Evolutionary conservation across 2,113 vertebrate species (phyloP), one percentile per base, ranked within the genome.

Genomic region (Carassius gibelio): DNA sequence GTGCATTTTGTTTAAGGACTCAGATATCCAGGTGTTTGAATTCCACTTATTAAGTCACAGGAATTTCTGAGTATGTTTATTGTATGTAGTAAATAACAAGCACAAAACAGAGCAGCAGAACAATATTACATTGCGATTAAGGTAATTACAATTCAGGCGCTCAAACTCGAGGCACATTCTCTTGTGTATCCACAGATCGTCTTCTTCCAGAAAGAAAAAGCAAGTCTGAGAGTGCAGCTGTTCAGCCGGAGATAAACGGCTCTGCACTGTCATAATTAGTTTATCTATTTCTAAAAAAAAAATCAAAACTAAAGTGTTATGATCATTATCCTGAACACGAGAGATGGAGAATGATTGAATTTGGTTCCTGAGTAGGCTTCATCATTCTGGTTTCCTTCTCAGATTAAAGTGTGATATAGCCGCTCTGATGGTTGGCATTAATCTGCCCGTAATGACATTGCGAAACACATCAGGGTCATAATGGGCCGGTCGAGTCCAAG

Each of bases 391-490:
- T 85, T 69, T 85, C 77, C 76, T 72, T 83, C 81, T 85, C 77
- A 62, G 77, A 71, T 74, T 68, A 61, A 78, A 66, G 84, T 62
- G 84, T 74, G 77, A 81, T 85, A 85, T 59, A 59, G 76, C 36
- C 3, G 81, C 55, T 59, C 68, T 78, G 75, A 85, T 85, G 84
- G 84, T 64, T 45, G 75, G 66, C 77, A 85, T 85, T 81, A 79
- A 85, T 85, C 84, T n/a, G 38, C 36, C 55, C 38, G 11, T 85
- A 85, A 85, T 85, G 84, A 81, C 84, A 85, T 85, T 85, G 84
- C 45, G 36, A 74, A 85, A 81, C 84, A 74, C 84, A 85, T 85
- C 84, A 85, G 84, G 75, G 77, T 85, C 84, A 81, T 85, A 81
- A 85, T 79, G 84, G 77, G 84, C 50, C n/a, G 36, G 68, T n/a